Base-by-base conservation (phyloP, 2,797 vertebrate species). In the Enteromius mattozi region DNA sequence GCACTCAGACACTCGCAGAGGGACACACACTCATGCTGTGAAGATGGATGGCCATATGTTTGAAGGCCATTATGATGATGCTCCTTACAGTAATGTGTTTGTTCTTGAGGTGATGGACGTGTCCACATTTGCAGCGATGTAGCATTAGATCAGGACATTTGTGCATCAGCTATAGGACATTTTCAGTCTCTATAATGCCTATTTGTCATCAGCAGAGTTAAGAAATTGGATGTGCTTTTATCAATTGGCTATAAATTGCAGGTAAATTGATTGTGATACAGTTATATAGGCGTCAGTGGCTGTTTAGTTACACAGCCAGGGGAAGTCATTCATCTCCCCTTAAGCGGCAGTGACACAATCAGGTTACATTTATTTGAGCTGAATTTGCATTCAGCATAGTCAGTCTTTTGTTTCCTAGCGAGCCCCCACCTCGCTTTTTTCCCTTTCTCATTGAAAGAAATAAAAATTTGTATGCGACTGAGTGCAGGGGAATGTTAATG, bases 21-120 rank as follows among this genome's bases (percentile, higher is more conserved):
- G 45, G 40, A 83, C 56, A 65, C 68, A 78, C 80, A 45, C 56
- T 78, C 51, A 47, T 65, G 78, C 76, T 86, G 59, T 56, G 63
- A 83, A 86, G 85, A 86, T 84, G 47, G 83, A 88, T 85, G 54
- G 82, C 83, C 72, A 59, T 86, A 59, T 77, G 85, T 78, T 79
- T 82, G 80, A 86, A 80, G 87, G 70, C 85, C 61, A 78, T 80
- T 88, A 84, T 86, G 81, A 77, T 71, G 78, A 85, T 82, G 49
- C 83, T 74, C 27, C 76, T 77, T 78, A 77, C 51, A 77, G 78
- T 84, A 86, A 82, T 86, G 74, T 74, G 42, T 83, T 82, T 86
- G 85, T 86, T 84, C 75, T 78, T 78, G 30, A 72, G 30, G 66
- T 79, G 77, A 82, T 79, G 84, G 63, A 82, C 76, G 13, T 77